Evolutionary conservation across 2,113 vertebrate genomes (phyloP).

Genomic region (Tinamus guttatus): DNA sequence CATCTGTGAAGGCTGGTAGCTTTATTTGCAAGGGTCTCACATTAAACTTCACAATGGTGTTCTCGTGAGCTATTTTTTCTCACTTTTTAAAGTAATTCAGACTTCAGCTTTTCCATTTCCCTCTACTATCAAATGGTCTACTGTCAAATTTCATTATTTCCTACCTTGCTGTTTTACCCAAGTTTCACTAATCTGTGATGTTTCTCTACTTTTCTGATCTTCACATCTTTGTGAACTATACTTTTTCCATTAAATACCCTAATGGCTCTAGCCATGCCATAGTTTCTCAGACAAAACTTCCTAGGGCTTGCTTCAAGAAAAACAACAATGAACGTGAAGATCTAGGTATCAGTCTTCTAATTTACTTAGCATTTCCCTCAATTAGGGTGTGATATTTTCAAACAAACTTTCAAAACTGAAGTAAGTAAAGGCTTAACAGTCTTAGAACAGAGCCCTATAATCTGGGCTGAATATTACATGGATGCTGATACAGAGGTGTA

Average conservation of each 20-base stretch:
- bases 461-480: background rate
- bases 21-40: background rate
- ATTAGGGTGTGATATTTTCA: background rate
- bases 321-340: background rate
- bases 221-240: background rate
- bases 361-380: background rate
- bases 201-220: rapidly evolving
- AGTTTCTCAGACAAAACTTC: background rate
- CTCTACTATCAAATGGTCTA: background rate
- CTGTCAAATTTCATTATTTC: background rate
- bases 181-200: background rate
- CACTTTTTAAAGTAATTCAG: background rate
- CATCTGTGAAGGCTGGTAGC: background rate
- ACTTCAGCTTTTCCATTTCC: background rate
- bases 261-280: background rate
- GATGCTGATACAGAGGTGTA: rapidly evolving
- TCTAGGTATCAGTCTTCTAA: background rate
- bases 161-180: background rate
- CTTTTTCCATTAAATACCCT: background rate
- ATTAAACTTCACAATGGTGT: background rate
- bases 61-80: background rate
- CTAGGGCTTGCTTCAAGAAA: background rate
- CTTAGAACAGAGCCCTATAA: background rate
- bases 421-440: background rate
- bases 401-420: background rate